phyloP scores from a whole-genome alignment of 1,140 invertebrate genomes.

The Drosophila mauritiana region DNA sequence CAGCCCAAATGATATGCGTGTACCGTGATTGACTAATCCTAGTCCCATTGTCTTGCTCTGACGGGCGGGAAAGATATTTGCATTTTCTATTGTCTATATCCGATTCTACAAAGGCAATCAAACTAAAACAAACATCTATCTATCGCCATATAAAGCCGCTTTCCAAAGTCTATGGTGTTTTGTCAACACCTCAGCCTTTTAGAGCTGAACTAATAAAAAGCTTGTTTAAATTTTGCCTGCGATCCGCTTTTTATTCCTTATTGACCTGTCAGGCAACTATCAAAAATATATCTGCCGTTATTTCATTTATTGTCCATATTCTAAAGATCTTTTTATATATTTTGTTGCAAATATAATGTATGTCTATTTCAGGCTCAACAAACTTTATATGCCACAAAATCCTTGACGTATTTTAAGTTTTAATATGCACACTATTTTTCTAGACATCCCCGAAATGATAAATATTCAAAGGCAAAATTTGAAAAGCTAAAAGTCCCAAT shows the following conservation, averaged over 20 bases:
- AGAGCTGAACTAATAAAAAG: conserved; percentile 19
- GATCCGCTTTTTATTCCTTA: conserved; percentile 13
- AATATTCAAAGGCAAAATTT: too few relatives aligned
- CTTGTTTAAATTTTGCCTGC: conserved; percentile 4
- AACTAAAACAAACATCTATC: conserved; percentile 46
- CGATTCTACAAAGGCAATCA: conserved; percentile 52
- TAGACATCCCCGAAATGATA: too few relatives aligned
- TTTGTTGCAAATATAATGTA: background rate
- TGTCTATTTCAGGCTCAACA: background rate
- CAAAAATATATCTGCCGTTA: background rate
- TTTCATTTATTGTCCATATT: background rate
- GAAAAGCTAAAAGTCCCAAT: too few relatives aligned
- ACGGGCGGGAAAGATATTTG: conserved; percentile 41
- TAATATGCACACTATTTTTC: too few relatives aligned
- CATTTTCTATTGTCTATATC: conserved; percentile 67
- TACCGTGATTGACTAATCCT: conserved; percentile 57
- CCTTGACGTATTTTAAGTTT: too few relatives aligned
- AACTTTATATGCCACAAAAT: too few relatives aligned
- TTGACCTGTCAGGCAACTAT: conserved; percentile 25
- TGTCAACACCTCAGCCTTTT: conserved; percentile 9
- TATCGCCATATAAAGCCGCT: conserved; percentile 37
- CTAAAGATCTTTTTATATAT: background rate
- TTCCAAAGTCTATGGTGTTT: conserved; percentile 50
- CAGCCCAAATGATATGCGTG: conserved; percentile 51
- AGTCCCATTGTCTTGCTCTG: conserved; percentile 45